These are phyloP conservation scores for Cylas formicarius DNA, from an alignment of 1,140 invertebrate species.

Conservation along the genomic window DNA sequence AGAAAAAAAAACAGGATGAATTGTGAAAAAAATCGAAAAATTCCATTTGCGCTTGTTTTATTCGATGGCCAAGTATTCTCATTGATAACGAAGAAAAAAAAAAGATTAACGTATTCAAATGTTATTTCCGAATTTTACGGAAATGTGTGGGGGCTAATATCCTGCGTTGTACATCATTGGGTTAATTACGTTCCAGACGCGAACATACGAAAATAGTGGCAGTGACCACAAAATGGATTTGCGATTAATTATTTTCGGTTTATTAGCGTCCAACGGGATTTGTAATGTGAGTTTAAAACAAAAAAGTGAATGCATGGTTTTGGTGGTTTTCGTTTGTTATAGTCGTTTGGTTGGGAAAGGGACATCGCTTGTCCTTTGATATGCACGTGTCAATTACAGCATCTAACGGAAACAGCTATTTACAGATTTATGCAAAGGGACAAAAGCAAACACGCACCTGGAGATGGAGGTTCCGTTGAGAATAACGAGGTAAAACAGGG, in stretches of 20 bases:
- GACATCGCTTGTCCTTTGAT: constrained; percentile 41
- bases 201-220: too few relatives aligned
- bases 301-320: too few relatives aligned
- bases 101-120: constrained; percentile 18
- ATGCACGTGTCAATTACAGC: constrained; percentile 46
- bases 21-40: too few relatives aligned
- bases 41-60: too few relatives aligned
- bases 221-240: too few relatives aligned
- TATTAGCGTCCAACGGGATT: too few relatives aligned
- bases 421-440: constrained; percentile 43
- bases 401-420: constrained; percentile 45
- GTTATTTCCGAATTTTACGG: constrained; percentile 25
- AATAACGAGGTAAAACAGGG: constrained; percentile 37
- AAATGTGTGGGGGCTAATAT: constrained; percentile 33
- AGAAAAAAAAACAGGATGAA: background rate
- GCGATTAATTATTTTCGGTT: too few relatives aligned
- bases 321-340: too few relatives aligned
- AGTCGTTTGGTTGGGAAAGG: constrained; percentile 30
- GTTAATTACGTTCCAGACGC: too few relatives aligned
- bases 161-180: constrained; percentile 31
- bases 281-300: too few relatives aligned
- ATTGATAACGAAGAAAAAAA: too few relatives aligned
- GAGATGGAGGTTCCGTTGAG: constrained; percentile 31
- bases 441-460: constrained; percentile 23
- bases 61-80: too few relatives aligned